A percentile compares a stretch with the other conserved stretches of the same genome.
These are phyloP conservation scores for Lepidurus couesii DNA, from an alignment of 1,140 invertebrate genomes.

Conservation along the genomic window DNA sequence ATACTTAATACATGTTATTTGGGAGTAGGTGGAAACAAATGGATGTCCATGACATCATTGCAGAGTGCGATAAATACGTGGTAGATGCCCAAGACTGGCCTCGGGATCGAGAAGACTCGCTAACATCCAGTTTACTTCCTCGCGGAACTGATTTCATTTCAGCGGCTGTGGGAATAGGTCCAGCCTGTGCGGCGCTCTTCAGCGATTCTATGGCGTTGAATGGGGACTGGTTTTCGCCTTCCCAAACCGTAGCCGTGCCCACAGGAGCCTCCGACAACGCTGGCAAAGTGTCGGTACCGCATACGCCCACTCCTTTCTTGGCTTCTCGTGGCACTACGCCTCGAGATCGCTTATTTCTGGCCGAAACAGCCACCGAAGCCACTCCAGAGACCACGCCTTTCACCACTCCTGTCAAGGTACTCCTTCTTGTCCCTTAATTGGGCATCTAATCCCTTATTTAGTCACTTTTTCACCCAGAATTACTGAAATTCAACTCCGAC, in stretches of 20 bases:
- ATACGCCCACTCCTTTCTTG: slow-evolving; percentile 23
- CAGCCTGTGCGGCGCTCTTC: neutral
- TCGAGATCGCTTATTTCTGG: slow-evolving; percentile 9
- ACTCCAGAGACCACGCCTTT: slow-evolving; percentile 76
- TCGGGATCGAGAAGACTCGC: slow-evolving; percentile 16
- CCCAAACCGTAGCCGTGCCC: neutral
- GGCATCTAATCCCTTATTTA: neutral
- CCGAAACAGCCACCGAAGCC: slow-evolving; percentile 76
- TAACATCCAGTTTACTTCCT: slow-evolving; percentile 20
- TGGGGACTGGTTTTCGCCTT: neutral
- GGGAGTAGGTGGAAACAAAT: slow-evolving; percentile 69
- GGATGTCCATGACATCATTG: slow-evolving; percentile 81
- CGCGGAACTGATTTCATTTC: slow-evolving; percentile 30
- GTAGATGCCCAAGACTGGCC: slow-evolving; percentile 24
- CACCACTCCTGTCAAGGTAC: slow-evolving; percentile 56
- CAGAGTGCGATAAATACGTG: slow-evolving; percentile 62
- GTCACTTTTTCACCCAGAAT: neutral
- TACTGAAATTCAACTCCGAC: too few species aligned
- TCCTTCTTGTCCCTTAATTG: slow-evolving; percentile 35
- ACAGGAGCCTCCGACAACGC: neutral
- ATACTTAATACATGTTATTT: neutral
- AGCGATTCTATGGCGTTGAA: neutral
- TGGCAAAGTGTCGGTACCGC: neutral
- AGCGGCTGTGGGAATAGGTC: neutral
- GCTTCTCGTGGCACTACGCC: slow-evolving; percentile 24